Base-by-base conservation (phyloP, 2,113 vertebrate genomes). In the Oreochromis niloticus region DNA sequence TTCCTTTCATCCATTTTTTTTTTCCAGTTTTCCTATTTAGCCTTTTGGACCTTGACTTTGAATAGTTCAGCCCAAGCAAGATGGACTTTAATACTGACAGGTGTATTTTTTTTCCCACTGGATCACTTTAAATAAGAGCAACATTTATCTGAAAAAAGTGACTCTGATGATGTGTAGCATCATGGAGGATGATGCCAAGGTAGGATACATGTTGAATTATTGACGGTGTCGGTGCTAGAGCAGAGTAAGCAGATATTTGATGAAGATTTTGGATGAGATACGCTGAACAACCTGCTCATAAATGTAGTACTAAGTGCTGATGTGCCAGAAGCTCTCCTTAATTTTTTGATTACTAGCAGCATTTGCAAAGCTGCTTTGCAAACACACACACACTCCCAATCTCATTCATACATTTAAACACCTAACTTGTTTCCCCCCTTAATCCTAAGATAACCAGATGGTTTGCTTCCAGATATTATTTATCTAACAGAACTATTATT, bases 21-120 rank as follows among this genome's bases (percentile, higher is more conserved):
- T 0, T 17, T 19, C 84, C 48, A 80, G 34, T 75, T 66, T 78
- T 85, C 16, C 14, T 39, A 61, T 80, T 95, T 96, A 89, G 82
- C 19, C 12, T 19, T 66, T 66, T 57, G 30, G 34, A 46, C 71
- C 7, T 22, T 50, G 6, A 22, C 27, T 73, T 43, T 27, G 34
- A 82, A 56, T 12, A 50, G 14, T 14, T 81, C 5, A 8, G 13
- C 14, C 10, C 61, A 81, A 50, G 14, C 3, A 48, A 78, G 9
- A 36, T 59, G 39, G 14, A 19, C 6, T 34, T 73, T 75, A 50
- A 27, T n/a, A 54, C 24, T 0, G 22, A 57, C 54, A 85, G 10
- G 16, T 73, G 14, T 48, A 22, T 17, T 16, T 34, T 63, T 4
- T 1, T 11, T 17, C 43, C 48, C 17, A 85, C 2, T 27, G 1